Conservation (phyloP, 2,797 vertebrate species). For the Champsocephalus gunnari region DNA sequence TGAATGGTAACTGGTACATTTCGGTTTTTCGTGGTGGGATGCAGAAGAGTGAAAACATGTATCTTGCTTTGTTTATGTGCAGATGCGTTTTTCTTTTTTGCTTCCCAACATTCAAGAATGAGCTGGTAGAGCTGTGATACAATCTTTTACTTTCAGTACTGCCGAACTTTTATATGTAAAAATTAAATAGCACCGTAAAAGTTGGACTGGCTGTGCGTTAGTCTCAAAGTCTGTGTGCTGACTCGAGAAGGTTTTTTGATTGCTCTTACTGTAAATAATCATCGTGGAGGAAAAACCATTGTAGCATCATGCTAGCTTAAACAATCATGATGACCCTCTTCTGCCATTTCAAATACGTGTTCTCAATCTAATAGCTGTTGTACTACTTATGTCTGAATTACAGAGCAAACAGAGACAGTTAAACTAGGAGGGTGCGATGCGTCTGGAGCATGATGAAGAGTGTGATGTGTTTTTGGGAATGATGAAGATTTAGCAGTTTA, state of each 20-base stretch:
- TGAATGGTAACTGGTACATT: slow-evolving; percentile 41
- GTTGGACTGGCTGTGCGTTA: slow-evolving; percentile 78
- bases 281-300: slow-evolving; percentile 34
- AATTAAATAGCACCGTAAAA: slow-evolving; percentile 86
- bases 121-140: slow-evolving; percentile 54
- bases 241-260: slow-evolving; percentile 49
- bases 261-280: slow-evolving; percentile 42
- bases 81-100: not conserved
- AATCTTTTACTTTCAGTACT: slow-evolving; percentile 39
- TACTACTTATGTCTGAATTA: slow-evolving; percentile 34
- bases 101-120: slow-evolving; percentile 48
- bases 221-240: slow-evolving; percentile 64
- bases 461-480: slow-evolving; percentile 53
- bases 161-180: slow-evolving; percentile 78
- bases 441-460: slow-evolving; percentile 43
- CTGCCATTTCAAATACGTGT: slow-evolving; percentile 10
- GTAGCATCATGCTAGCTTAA: slow-evolving; percentile 41
- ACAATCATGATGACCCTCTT: slow-evolving; percentile 16
- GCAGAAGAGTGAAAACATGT: slow-evolving; percentile 26
- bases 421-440: slow-evolving; percentile 33
- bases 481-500: slow-evolving; percentile 68
- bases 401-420: slow-evolving; percentile 53
- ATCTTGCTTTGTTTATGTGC: slow-evolving; percentile 16
- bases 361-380: slow-evolving; percentile 22
- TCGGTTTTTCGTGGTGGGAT: slow-evolving; percentile 44